Conservation (phyloP, 2,113 vertebrate species). For the Cheirogaleus medius region DNA sequence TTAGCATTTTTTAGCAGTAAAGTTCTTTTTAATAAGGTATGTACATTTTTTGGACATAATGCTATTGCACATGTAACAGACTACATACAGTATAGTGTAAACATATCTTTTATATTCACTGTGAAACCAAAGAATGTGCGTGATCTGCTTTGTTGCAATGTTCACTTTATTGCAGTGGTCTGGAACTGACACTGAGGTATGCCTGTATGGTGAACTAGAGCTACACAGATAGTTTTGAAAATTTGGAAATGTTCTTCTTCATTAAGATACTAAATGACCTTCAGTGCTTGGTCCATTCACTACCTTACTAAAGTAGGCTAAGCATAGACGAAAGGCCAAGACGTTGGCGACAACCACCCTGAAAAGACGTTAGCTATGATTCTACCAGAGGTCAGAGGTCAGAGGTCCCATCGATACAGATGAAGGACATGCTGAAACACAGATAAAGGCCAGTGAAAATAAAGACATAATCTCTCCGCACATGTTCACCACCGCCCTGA, state of each 20-base stretch:
- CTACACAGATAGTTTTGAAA: not conserved
- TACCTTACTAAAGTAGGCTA: fast-evolving
- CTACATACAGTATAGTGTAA: not conserved
- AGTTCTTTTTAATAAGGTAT: not conserved
- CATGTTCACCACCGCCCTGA: not conserved
- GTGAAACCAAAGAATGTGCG: not conserved
- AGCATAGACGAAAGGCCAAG: fast-evolving
- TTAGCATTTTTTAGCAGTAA: not conserved
- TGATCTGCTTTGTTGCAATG: not conserved
- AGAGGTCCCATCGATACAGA: not conserved
- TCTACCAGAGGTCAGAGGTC: not conserved
- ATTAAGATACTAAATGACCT: not conserved
- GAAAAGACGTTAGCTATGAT: no score
- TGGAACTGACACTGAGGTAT: not conserved
- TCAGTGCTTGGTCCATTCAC: not conserved
- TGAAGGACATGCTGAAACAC: not conserved
- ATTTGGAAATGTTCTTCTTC: not conserved
- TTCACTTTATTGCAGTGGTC: not conserved
- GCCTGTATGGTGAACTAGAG: not conserved
- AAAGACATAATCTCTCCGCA: not conserved
- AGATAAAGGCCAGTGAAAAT: no score
- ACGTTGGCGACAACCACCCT: fast-evolving
- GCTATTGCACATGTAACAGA: not conserved
- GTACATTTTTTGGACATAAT: not conserved
- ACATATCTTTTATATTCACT: not conserved